Base-by-base conservation (phyloP, 2,797 vertebrate species). In the Falco peregrinus region DNA sequence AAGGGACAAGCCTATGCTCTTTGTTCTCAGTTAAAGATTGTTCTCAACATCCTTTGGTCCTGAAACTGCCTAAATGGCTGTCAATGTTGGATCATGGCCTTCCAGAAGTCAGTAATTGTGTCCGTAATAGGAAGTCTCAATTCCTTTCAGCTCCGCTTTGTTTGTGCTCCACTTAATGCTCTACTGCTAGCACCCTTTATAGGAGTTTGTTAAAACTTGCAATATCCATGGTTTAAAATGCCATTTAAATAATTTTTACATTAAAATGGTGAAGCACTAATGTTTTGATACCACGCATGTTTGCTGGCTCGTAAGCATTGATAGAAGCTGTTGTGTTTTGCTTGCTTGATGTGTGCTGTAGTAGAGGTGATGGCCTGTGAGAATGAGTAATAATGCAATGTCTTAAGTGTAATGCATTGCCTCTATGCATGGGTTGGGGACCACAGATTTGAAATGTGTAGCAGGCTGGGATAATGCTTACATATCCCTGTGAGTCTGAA, bases 391-490 rank as follows among this genome's bases (percentile, higher is more conserved):
- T 70, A 93, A 41, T 35, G 69, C 56, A 57, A 1, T 60, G 53
- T 74, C 48, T 53, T 22, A 28, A 84, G 64, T 54, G 78, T 56
- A 64, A 70, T 22, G 31, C 25, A 17, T 74, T 89, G 75, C 68
- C 54, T 67, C n/a, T 26, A 5, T 65, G 68, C 84, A 64, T 25
- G 82, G 37, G 24, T 37, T 89, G 57, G 39, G 57, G 50, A 71
- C 48, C 68, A 61, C 57, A 81, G 71, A 78, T 89, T 69, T 68
- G 71, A 77, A 81, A 84, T 1, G 3, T 61, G 65, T 47, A 43
- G 68, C 71, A 90, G 93, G 61, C 94, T 96, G 77, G 61, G 54
- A 54, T 92, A 73, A 90, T 90, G 77, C 70, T 67, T 90, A 50
- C 48, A 28, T 57, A 61, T 24, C 59, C 85, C 80, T 90, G 54